Conservation (phyloP, 1,140 invertebrate species). For the Dendroctonus valens region DNA sequence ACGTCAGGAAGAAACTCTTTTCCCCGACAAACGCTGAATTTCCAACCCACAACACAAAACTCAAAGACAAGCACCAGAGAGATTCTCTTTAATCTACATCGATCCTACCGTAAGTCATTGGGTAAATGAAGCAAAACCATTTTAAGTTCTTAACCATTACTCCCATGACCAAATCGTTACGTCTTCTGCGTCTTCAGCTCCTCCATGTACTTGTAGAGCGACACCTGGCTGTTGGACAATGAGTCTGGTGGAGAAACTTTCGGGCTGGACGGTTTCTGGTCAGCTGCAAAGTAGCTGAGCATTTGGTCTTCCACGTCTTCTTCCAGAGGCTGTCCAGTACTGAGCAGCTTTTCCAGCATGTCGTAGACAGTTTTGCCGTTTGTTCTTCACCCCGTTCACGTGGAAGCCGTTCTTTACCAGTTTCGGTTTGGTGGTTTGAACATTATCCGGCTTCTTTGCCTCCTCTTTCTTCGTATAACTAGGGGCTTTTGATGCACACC, state of each 20-base stretch:
- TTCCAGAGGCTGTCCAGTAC: constrained; percentile 30
- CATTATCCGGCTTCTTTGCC: constrained; percentile 1
- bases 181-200: constrained; percentile 37
- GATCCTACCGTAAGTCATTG: background rate
- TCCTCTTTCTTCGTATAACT: constrained; percentile 20
- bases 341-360: constrained; percentile 41
- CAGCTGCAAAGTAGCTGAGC: constrained; percentile 26
- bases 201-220: constrained; percentile 43
- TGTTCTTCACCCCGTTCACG: constrained; percentile 16
- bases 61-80: too few relatives aligned
- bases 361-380: constrained; percentile 24
- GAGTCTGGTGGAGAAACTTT: constrained; percentile 4
- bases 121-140: constrained; percentile 17
- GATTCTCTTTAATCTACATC: too few relatives aligned
- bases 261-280: background rate
- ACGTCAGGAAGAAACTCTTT: too few relatives aligned
- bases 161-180: background rate
- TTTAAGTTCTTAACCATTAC: constrained; percentile 25
- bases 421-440: background rate
- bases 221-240: constrained; percentile 39
- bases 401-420: constrained; percentile 9
- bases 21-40: too few relatives aligned
- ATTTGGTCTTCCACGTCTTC: constrained; percentile 34
- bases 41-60: too few relatives aligned
- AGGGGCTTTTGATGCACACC: background rate